Percentiles rank a stretch among this genome's conserved stretches.
Evolutionary conservation across 1,140 invertebrate genomes (phyloP).

Genomic region (Pseudomyrmex concolor): DNA sequence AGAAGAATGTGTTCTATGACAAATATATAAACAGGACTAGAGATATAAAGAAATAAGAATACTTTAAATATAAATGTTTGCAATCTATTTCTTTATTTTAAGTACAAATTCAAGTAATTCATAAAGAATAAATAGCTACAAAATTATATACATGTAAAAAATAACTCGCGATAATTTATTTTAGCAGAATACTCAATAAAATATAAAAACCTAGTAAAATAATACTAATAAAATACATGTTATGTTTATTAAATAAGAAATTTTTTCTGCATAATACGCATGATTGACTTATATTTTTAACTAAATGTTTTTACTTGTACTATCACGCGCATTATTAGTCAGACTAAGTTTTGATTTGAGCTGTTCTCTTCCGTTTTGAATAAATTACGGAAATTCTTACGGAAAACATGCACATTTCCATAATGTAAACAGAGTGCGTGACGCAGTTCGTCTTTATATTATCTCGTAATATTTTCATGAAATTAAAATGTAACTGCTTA

Average conservation of each 20-base stretch:
- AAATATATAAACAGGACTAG: too few species aligned
- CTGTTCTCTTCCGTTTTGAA: not conserved
- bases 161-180: not conserved
- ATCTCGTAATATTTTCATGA: constrained; percentile 2
- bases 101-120: too few species aligned
- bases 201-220: not conserved
- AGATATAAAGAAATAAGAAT: too few species aligned
- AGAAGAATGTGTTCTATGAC: not conserved
- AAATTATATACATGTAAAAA: not conserved
- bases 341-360: constrained; percentile 6
- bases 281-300: not conserved
- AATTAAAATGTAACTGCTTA: not conserved
- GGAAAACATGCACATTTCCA: constrained; percentile 4
- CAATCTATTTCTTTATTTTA: too few species aligned
- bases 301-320: not conserved
- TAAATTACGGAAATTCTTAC: constrained; percentile 6
- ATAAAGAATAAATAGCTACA: not conserved
- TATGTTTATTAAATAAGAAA: not conserved
- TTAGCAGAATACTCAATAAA: not conserved
- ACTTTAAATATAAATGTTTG: too few species aligned
- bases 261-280: not conserved
- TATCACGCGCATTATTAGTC: not conserved
- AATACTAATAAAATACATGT: not conserved
- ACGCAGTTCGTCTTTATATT: not conserved
- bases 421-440: not conserved